Percentiles rank a stretch among this genome's conserved stretches.
phyloP scores from a whole-genome alignment of 1,140 invertebrate genomes.

The Agrilus planipennis region DNA sequence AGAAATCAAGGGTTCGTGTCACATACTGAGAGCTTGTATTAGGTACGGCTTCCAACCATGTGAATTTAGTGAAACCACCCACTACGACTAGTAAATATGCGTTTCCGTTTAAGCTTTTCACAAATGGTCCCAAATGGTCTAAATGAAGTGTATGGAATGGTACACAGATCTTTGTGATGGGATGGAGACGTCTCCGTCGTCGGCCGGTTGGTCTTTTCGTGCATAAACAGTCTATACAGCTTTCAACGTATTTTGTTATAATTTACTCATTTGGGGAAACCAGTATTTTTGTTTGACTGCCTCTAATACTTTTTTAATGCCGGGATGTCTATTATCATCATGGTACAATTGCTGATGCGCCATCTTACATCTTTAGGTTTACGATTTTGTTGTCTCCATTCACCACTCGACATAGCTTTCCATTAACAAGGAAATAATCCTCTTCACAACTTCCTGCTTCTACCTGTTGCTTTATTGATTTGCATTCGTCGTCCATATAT shows the following conservation, averaged over 20 bases:
- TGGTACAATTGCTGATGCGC: conserved; percentile 21
- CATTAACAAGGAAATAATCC: neutral
- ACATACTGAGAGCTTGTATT: conserved; percentile 12
- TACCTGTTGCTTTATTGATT: neutral
- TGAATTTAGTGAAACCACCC: conserved; percentile 22
- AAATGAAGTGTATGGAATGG: conserved; percentile 27
- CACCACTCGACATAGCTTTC: conserved; percentile 1
- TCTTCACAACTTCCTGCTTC: neutral
- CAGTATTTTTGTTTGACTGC: conserved; percentile 22
- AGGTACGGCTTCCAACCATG: conserved; percentile 13
- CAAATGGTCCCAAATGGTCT: conserved; percentile 24
- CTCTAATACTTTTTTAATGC: conserved; percentile 18
- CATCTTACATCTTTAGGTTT: conserved; percentile 18
- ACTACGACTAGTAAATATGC: conserved; percentile 20
- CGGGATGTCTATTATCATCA: conserved; percentile 27
- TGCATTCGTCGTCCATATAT: neutral
- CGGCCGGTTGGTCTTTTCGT: conserved; percentile 20
- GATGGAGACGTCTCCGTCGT: conserved; percentile 20
- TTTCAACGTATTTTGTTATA: conserved; percentile 17
- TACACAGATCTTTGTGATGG: conserved; percentile 21
- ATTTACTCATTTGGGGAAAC: conserved; percentile 22
- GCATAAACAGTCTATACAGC: conserved; percentile 21
- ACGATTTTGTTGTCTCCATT: conserved; percentile 7
- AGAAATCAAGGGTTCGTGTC: neutral
- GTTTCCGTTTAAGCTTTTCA: conserved; percentile 18